These are phyloP conservation scores for Brachyistius frenatus DNA, from an alignment of 2,113 vertebrate species.

Conservation along the genomic window DNA sequence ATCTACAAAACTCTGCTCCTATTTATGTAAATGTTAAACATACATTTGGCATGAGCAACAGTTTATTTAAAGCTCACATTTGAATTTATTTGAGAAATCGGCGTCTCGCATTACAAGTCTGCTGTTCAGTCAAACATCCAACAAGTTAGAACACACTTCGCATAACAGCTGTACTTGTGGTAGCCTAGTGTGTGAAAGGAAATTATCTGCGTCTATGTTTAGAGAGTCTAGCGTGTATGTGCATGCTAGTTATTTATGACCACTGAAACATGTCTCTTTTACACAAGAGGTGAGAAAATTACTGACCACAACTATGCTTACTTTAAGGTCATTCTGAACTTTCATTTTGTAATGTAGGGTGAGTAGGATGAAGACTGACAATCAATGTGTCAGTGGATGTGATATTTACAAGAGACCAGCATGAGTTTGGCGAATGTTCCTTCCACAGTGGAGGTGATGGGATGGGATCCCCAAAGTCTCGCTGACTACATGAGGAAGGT, in stretches of 20 bases:
- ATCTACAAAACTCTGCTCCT: no score
- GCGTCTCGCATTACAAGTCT: no score
- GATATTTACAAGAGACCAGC: not conserved
- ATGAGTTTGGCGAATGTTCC: conserved; percentile 42
- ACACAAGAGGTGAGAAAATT: not conserved
- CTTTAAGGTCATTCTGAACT: no score
- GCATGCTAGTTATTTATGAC: conserved; percentile 3
- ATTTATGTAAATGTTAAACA: no score
- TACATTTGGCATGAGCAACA: no score
- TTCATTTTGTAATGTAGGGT: not conserved
- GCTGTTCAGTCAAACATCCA: no score
- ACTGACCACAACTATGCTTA: not conserved
- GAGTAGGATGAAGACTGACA: not conserved
- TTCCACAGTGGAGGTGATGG: conserved; percentile 45
- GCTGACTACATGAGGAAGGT: conserved; percentile 56
- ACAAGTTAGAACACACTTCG: no score
- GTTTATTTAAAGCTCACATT: no score
- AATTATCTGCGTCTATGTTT: conserved; percentile 25
- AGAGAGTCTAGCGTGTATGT: not conserved
- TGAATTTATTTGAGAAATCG: no score
- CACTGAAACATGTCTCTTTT: conserved; percentile 28
- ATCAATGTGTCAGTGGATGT: not conserved
- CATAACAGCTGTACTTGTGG: not conserved
- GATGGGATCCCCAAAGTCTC: conserved; percentile 50
- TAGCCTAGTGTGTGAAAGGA: conserved; percentile 4